These are phyloP conservation scores for Sturmia bella DNA, from an alignment of 2,888 invertebrate genomes.

Conservation along the genomic window DNA sequence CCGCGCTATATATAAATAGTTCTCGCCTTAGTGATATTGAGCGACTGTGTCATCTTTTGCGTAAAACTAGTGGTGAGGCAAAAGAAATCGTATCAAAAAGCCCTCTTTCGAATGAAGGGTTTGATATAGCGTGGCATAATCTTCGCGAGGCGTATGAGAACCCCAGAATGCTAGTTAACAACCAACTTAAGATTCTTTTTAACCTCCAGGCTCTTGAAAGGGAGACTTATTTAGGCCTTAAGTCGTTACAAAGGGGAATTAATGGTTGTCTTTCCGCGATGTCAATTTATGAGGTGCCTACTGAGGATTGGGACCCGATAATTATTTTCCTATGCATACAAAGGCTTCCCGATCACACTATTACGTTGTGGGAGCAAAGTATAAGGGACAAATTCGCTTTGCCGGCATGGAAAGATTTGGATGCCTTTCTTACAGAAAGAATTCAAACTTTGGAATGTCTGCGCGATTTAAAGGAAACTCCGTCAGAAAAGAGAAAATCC, in stretches of 20 bases:
- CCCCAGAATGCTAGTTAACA: not conserved
- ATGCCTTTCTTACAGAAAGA: no score
- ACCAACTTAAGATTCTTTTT: slow-evolving; percentile 5
- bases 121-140: slow-evolving; percentile 1
- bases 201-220: not conserved
- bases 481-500: no score
- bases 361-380: not conserved
- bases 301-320: not conserved
- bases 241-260: not conserved
- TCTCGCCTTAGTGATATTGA: not conserved
- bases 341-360: not conserved
- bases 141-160: not conserved
- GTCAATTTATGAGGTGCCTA: not conserved
- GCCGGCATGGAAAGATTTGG: not conserved
- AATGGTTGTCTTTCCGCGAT: not conserved
- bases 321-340: not conserved
- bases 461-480: no score
- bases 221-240: not conserved
- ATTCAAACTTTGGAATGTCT: not conserved
- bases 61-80: not conserved
- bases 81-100: no score
- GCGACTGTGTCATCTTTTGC: not conserved
- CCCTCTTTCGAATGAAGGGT: no score
- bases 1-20: not conserved
- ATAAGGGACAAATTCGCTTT: not conserved